phyloP scores from a whole-genome alignment of 2,113 vertebrate genomes.

The Maccullochella peelii region DNA sequence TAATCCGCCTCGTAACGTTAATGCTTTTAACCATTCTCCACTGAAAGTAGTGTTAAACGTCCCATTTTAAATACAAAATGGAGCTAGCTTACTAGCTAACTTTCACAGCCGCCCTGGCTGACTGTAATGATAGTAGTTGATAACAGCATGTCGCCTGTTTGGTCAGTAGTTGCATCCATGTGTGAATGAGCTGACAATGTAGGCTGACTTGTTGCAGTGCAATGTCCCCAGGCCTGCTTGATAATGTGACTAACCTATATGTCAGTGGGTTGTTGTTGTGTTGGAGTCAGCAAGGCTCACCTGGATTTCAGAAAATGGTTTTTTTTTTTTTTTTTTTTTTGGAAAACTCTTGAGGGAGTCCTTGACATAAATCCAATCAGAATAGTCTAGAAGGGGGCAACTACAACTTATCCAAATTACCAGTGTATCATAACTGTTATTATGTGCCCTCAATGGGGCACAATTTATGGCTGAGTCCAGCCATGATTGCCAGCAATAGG shows the following conservation, averaged over 20 bases:
- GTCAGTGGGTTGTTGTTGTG: constrained; percentile 36
- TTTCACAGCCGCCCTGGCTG: background rate
- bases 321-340: background rate
- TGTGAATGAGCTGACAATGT: constrained; percentile 42
- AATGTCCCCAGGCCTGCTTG: constrained; percentile 36
- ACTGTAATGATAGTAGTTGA: background rate
- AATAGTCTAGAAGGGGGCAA: constrained; percentile 7
- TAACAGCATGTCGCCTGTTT: constrained; percentile 6
- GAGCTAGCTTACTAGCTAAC: background rate
- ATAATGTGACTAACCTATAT: constrained; percentile 36
- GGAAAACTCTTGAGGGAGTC: background rate
- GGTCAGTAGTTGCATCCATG: constrained; percentile 3
- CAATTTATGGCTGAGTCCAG: constrained; percentile 23
- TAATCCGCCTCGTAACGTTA: background rate
- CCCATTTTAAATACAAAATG: background rate
- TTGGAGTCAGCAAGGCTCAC: background rate
- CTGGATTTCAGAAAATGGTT: background rate
- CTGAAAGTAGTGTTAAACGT: background rate
- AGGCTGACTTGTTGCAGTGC: constrained; percentile 58
- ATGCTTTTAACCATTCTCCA: background rate
- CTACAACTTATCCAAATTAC: constrained; percentile 44
- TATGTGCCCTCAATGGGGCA: constrained; percentile 39
- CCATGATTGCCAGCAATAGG: background rate
- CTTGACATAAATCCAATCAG: constrained; percentile 5
- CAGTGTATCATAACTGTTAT: constrained; percentile 38